Percentiles rank a stretch among this genome's conserved stretches.
These are phyloP conservation scores for Aspidiotus destructor DNA, from an alignment of 2,888 invertebrate genomes.

Conservation along the genomic window DNA sequence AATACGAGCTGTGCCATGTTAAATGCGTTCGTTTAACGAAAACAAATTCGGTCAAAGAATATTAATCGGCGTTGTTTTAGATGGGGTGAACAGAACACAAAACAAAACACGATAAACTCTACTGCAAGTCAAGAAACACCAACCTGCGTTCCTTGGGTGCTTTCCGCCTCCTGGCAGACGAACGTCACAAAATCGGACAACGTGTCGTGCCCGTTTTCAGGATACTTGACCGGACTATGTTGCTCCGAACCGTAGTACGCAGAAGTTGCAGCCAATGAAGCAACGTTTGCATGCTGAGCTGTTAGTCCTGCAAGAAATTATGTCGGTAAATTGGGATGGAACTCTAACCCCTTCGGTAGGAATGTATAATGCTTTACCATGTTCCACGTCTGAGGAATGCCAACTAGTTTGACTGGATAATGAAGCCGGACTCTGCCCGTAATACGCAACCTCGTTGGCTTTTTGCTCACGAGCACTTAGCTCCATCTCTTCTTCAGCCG, in stretches of 20 bases:
- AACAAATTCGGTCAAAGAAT: not conserved
- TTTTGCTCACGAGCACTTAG: conserved; percentile 39
- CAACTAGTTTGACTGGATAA: conserved; percentile 45
- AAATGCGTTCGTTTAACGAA: not conserved
- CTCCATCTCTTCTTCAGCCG: conserved; percentile 48
- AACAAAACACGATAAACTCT: not conserved
- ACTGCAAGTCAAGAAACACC: conserved; percentile 6
- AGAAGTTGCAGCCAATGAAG: conserved; percentile 47
- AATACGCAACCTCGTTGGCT: conserved; percentile 42
- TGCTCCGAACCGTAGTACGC: conserved; percentile 50
- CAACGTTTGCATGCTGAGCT: conserved; percentile 45
- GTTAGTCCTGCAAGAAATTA: conserved; percentile 43
- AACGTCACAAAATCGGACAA: conserved; percentile 93
- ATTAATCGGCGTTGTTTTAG: not conserved
- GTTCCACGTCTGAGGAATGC: conserved; percentile 50
- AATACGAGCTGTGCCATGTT: conserved; percentile 2
- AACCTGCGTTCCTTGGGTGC: conserved; percentile 63
- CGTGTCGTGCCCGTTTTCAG: conserved; percentile 80
- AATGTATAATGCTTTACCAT: conserved; percentile 39
- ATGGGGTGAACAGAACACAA: not conserved
- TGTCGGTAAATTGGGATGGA: not conserved
- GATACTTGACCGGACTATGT: conserved; percentile 55
- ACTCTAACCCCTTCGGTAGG: not conserved
- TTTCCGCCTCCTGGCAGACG: conserved; percentile 87
- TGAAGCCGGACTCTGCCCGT: conserved; percentile 47